Evolutionary conservation across 2,797 vertebrate species (phyloP), one percentile per base, ranked within the genome.

Genomic region (Etheostoma perlongum): DNA sequence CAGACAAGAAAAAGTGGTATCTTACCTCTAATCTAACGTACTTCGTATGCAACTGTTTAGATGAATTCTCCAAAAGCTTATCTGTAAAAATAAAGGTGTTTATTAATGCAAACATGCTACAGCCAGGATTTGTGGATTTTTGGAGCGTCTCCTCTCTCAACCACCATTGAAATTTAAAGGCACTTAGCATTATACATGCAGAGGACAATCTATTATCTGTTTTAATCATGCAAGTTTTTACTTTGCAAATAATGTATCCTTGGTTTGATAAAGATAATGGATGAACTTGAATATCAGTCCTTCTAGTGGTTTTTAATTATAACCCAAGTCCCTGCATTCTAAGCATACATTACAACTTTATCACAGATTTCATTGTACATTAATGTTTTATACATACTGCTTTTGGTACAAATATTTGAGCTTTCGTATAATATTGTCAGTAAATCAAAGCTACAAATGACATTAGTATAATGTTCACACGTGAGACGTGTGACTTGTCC

Each of bases 401-500:
- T 57, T 81, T 59, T n/a, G 49, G 9, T 60, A 18, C 14, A 42
- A 46, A 77, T 54, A 44, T 63, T 51, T 72, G 53, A n/a, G 16
- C 46, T 59, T 47, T 60, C 68, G 68, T 48, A 6, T 2, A 72
- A 67, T 5, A 10, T 47, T 40, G 44, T 67, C 18, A 68, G 44
- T 71, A 73, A 77, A 58, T 80, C 65, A 60, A 4, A 1, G 23
- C 42, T 55, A 30, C 36, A 76, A 44, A 33, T 1, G 12, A 62
- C 67, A 65, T 44, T 40, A 51, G 65, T 68, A 64, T 85, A 25
- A 51, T 52, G 36, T 65, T 76, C n/a, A 19, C 13, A 40, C 60
- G 6, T 42, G 27, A 72, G 62, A 72, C 1, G 0, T n/a, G 67
- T 44, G 10, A 70, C 6, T 49, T 52, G 5, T 40, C 23, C 21